Base-by-base conservation (phyloP, 2,797 vertebrate genomes). In the Tenualosa thibaudeaui region DNA sequence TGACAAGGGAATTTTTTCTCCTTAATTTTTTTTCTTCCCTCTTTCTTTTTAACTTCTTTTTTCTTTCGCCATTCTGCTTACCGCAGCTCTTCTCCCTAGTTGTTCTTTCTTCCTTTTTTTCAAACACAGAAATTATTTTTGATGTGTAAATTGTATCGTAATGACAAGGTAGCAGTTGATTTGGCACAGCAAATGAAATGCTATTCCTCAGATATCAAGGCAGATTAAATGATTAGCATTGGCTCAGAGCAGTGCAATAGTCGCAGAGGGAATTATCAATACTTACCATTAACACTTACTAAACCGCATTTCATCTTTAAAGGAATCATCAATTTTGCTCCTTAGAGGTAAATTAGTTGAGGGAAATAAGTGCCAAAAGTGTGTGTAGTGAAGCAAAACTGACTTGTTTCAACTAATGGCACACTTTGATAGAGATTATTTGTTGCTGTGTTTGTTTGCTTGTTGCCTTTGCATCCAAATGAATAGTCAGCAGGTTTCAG, bases 221-320 rank as follows among this genome's bases (percentile, higher is more conserved):
- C 54, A 13, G 71, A 53, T 31, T 53, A 81, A 31, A 13, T 75
- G 68, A 75, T 51, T 31, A 54, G 82, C 71, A 84, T 84, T 49
- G 84, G 40, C 50, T 68, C 12, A 86, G 68, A 81, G 65, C 31
- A n/a, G 51, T 56, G 62, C 84, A 84, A 86, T 46, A 78, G 82
- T 68, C 86, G 81, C 86, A 5, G 68, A 37, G 87, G 83, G 83
- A 87, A 85, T 87, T 87, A 90, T 83, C 82, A 85, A 31, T 75
- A 68, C 81, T 86, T 37, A 26, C 43, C 68, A 87, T 88, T 83
- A 84, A 71, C 82, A 81, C 86, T 71, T 81, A 83, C 87, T 62
- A 82, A 82, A 89, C 82, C 54, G 54, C 85, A 24, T 86, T 82
- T 46, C 43, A 84, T 83, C 84, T 85, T 83, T 71, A 51, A 81